phyloP scores from a whole-genome alignment of 2,113 vertebrate species.

The Agapornis roseicollis region DNA sequence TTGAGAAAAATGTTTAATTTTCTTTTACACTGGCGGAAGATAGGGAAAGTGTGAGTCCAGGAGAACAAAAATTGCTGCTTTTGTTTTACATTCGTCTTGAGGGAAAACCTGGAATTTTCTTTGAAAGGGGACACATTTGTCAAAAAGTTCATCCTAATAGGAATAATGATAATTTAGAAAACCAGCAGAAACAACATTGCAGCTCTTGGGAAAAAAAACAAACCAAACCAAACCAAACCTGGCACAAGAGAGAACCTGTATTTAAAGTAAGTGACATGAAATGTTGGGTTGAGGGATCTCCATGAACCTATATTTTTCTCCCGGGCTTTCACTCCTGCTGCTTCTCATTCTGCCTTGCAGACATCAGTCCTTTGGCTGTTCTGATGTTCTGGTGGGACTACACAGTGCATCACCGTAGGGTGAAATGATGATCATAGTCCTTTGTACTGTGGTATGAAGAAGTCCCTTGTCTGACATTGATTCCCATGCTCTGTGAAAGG shows the following conservation, averaged over 20 bases:
- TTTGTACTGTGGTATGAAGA: not conserved
- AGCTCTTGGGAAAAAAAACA: not conserved
- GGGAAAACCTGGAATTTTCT: not conserved
- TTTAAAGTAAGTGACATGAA: not conserved
- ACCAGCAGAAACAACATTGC: not conserved
- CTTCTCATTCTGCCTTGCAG: not conserved
- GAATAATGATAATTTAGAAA: not conserved
- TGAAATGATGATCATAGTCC: not conserved
- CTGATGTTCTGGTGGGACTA: not conserved
- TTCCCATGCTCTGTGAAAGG: not conserved
- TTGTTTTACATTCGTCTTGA: not conserved
- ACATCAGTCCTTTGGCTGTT: not conserved
- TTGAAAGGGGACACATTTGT: not conserved
- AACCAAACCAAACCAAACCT: not conserved
- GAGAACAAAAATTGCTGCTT: not conserved
- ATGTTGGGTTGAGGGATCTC: not conserved
- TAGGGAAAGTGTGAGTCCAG: not conserved
- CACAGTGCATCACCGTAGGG: no score
- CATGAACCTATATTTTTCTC: not conserved
- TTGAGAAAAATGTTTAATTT: not conserved
- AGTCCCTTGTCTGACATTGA: not conserved
- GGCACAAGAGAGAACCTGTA: not conserved
- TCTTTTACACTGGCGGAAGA: not conserved
- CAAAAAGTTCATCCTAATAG: not conserved
- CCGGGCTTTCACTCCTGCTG: not conserved